These are phyloP conservation scores for Thysanoteuthis rhombus DNA, from an alignment of 2,888 invertebrate genomes.

Conservation along the genomic window DNA sequence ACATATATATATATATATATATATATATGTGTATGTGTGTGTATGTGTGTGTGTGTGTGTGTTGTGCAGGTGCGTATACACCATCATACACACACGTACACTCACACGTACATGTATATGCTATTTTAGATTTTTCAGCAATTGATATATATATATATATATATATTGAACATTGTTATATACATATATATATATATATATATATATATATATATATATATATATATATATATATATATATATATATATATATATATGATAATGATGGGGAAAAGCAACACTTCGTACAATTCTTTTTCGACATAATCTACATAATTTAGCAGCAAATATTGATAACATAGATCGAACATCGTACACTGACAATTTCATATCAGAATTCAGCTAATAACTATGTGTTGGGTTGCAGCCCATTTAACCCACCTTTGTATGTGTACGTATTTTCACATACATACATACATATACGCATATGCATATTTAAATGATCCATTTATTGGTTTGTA, in stretches of 20 bases:
- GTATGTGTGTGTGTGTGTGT: neutral
- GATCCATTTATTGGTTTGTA: too few species aligned
- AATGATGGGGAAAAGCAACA: too few species aligned
- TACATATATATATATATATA: neutral
- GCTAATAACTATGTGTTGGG: too few species aligned
- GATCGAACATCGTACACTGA: too few species aligned
- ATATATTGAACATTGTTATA: neutral
- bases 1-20: neutral
- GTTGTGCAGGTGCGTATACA: neutral
- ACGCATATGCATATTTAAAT: neutral
- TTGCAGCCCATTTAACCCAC: too few species aligned
- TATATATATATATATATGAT: too few species aligned
- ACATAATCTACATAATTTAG: too few species aligned
- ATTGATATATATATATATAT: too few species aligned
- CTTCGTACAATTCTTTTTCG: too few species aligned
- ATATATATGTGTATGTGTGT: neutral
- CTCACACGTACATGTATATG: neutral
- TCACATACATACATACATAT: neutral
- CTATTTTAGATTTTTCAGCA: neutral
- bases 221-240: constrained; percentile 16
- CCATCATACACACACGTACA: too few species aligned
- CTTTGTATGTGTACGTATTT: neutral
- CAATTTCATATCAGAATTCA: too few species aligned
- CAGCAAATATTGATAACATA: too few species aligned
- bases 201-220: constrained; percentile 26